Evolutionary conservation across 92 coral and sea anemone genomes (phyloP), one percentile per base, ranked within the genome.

Genomic region (Isaurus tuberculatus): DNA sequence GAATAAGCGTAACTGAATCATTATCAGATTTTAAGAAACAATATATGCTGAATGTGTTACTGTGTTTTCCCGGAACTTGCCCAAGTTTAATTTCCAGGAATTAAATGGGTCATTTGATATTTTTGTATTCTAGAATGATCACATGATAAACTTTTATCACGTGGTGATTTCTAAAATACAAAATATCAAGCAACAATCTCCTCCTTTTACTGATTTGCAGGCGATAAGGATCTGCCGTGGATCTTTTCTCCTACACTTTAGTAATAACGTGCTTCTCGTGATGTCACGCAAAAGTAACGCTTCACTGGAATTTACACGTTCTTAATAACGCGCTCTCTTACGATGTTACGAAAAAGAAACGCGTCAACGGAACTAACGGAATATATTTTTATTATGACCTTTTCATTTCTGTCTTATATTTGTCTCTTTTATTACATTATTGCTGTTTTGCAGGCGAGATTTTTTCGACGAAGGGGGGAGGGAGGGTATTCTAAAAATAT

Each of bases 371-470:
- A 36, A 8, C 82, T 70, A n/a, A n/a, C n/a, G n/a, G n/a, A n/a
- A n/a, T 30, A 67, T 88, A 20, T 85, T 88, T 32, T 25, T 69
- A 16, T 27, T n/a, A 88, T 88, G 0, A 34, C 77, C 3, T 22
- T 40, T 65, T 20, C 88, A 20, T 91, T 85, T 86, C 23, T 86
- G 28, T 33, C 91, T 44, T 81, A 92, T 0, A 92, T 93, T 67
- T 84, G 73, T 7, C 57, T 93, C 87, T 91, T 93, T 60, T 88
- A 91, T 73, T 82, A 80, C 83, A 86, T 93, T 25, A 60, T 91
- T 37, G 22, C 88, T 71, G 60, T 43, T 1, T 5, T 71, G 17
- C 92, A 93, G 83, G 88, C 90, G 1, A 67, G 72, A n/a, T n/a
- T n/a, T n/a, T n/a, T n/a, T n/a, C n/a, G n/a, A n/a, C n/a, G n/a